Evolutionary conservation across 2,113 vertebrate genomes (phyloP), one percentile per base, ranked within the genome.

Genomic region (Cynoglossus semilaevis): DNA sequence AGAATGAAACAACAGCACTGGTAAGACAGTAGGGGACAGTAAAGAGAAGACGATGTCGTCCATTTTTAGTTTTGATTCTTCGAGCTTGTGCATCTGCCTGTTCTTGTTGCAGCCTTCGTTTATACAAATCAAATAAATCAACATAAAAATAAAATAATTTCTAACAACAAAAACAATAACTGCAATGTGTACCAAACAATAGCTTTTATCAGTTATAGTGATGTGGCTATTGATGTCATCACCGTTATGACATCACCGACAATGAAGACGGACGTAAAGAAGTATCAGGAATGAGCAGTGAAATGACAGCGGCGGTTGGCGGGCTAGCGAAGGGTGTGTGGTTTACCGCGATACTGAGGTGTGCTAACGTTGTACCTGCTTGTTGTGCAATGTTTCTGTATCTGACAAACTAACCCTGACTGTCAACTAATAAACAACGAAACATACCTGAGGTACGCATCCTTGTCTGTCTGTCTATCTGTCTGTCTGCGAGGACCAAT

Each of bases 321-420:
- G 59, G 18, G 51, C 9, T 14, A 19, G 22, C 1, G n/a, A 15
- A 6, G 16, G 35, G 15, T 16, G 1, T 1, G 22, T 51, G 22
- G 48, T 49, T 36, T 58, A 45, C 56, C 70, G 72, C 78, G 58
- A 72, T 59, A 73, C 18, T 58, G 45, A 77, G 69, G 58, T 77
- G 72, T 77, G 77, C 80, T 85, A 64, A 83, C 68, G 57, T 84
- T 85, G 74, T 85, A 83, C 72, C 78, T 85, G 85, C 87, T 90
- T 85, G 79, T 84, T 85, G 86, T 80, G 65, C 87, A 68, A 70
- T 89, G 82, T 71, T 85, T 68, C 78, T 89, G 85, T 88, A 85
- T 77, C 77, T 65, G 61, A 78, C 55, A 51, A 83, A 88, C 78
- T 82, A 85, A 87, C 76, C 66, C 65, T 67, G 58, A 67, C 77